phyloP scores from a whole-genome alignment of 1,140 invertebrate species.

The Matsumurasca onukii region DNA sequence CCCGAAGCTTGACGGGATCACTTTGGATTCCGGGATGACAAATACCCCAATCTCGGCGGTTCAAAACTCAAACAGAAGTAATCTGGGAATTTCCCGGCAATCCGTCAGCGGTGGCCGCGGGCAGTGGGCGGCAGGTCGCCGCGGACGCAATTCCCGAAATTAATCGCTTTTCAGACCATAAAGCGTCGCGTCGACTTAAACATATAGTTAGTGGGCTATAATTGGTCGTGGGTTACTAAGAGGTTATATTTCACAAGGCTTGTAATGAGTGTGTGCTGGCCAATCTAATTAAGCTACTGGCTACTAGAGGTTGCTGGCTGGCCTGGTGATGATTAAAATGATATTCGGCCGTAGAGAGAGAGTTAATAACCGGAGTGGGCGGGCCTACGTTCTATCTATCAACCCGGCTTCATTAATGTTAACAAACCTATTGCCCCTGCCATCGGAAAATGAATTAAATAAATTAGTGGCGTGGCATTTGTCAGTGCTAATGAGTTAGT shows the following conservation, averaged over 20 bases:
- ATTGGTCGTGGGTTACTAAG: slow-evolving; percentile 18
- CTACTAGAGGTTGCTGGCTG: no score
- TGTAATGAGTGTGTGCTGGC: slow-evolving; percentile 13
- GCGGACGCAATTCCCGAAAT: slow-evolving; percentile 23
- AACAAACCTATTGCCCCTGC: slow-evolving; percentile 19
- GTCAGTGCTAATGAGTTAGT: background rate
- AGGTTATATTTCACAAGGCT: slow-evolving; percentile 17
- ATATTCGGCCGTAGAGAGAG: slow-evolving; percentile 12
- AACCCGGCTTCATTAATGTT: slow-evolving; percentile 15
- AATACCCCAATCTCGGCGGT: background rate
- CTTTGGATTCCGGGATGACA: background rate
- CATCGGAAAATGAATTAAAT: slow-evolving; percentile 25
- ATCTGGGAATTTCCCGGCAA: background rate
- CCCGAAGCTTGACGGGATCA: no score
- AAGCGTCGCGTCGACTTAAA: slow-evolving; percentile 23
- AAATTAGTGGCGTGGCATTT: slow-evolving; percentile 11
- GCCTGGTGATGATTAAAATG: slow-evolving; percentile 14
- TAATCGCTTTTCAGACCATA: slow-evolving; percentile 25
- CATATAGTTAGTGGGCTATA: slow-evolving; percentile 27
- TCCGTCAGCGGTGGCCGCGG: background rate
- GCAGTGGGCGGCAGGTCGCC: background rate
- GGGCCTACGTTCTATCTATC: background rate
- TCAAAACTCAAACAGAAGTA: background rate
- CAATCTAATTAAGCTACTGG: slow-evolving; percentile 24
- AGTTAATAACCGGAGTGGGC: slow-evolving; percentile 17